Conservation (phyloP, 92 coral and sea anemone genomes). For the Parazoanthus atlanticus region DNA sequence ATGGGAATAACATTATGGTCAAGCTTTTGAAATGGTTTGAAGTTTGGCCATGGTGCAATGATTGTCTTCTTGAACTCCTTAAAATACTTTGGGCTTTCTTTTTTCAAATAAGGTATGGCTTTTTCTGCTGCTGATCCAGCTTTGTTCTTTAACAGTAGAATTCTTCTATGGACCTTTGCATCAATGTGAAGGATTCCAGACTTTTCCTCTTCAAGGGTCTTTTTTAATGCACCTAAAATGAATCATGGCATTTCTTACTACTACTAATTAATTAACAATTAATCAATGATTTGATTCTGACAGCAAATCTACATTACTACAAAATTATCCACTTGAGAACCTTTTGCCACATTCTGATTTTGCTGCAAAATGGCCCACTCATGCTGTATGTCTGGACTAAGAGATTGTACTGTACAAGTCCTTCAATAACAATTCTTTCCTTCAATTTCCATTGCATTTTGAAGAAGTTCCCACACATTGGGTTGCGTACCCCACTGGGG, state of each 20-base stretch:
- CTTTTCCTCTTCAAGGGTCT: constrained; percentile 58
- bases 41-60: constrained; percentile 75
- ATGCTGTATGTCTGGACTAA: no score
- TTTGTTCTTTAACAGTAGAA: constrained; percentile 51
- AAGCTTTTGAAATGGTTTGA: constrained; percentile 68
- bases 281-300: no score
- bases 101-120: constrained; percentile 67
- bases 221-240: constrained; percentile 66
- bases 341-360: no score
- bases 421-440: neutral
- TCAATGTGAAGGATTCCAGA: constrained; percentile 59
- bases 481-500: neutral
- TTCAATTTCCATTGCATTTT: neutral
- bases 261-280: neutral
- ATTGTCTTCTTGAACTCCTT: constrained; percentile 68
- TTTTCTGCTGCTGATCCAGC: constrained; percentile 63
- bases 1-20: constrained; percentile 40
- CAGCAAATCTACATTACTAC: no score
- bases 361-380: no score
- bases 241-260: neutral
- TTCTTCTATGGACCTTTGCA: constrained; percentile 31
- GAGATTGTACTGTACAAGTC: neutral
- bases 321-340: no score
- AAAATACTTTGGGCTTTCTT: constrained; percentile 57
- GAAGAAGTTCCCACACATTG: neutral